Conservation (phyloP, 2,797 vertebrate species). For the Gadopsis bispinosus region DNA sequence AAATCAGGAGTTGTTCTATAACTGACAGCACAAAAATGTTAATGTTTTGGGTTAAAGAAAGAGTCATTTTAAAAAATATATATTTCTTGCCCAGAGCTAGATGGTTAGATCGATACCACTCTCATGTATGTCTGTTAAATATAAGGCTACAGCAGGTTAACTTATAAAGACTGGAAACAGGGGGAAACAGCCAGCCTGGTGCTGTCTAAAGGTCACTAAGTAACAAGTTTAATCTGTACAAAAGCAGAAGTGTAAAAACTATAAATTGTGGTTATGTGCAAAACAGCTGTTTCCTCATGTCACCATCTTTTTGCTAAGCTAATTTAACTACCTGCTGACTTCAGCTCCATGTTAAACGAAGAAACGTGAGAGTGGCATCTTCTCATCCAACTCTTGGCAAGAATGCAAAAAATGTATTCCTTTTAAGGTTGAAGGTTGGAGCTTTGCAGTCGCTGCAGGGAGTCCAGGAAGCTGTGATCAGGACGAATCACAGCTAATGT, state of each 20-base stretch:
- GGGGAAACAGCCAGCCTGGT: background rate
- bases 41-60: background rate
- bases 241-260: background rate
- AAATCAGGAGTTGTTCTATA: slow-evolving; percentile 9
- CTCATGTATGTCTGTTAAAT: background rate
- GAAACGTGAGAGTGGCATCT: background rate
- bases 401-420: background rate
- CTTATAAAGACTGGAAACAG: background rate
- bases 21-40: background rate
- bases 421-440: slow-evolving; percentile 1
- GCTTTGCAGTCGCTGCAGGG: background rate
- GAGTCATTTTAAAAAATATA: background rate
- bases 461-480: background rate
- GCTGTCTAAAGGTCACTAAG: background rate
- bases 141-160: background rate
- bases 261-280: background rate
- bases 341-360: background rate
- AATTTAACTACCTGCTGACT: background rate
- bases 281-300: background rate
- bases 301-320: background rate
- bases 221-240: background rate
- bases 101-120: background rate
- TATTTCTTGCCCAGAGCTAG: background rate
- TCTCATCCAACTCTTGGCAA: background rate
- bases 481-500: background rate